Evolutionary conservation across 2,888 invertebrate species (phyloP), one percentile per base, ranked within the genome.

Genomic region (Trachelus stipa): DNA sequence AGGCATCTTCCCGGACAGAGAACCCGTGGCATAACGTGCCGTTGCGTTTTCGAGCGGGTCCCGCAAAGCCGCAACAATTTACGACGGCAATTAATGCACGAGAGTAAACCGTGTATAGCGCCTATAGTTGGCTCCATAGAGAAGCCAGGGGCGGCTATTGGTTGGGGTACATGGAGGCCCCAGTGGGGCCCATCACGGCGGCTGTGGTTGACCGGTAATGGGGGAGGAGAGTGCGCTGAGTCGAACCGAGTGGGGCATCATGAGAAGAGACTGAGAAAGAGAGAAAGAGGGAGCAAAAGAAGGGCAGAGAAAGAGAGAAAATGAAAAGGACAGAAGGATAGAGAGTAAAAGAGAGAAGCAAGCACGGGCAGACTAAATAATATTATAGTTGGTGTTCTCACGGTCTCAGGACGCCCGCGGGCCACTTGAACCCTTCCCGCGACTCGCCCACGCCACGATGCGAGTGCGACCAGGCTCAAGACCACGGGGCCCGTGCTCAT

Each of bases 341-440:
- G 79, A 81, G 71, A 74, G 75, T 75, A 81, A 82, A 79, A 74
- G 81, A 79, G 81, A 86, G 83, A 81, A 84, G 83, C 85, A 81
- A 83, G 81, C 77, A 77, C 85, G 85, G 87, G 87, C 90, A 91
- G 91, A 91, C 91, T 91, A 91, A 91, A 91, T 91, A 91, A 91
- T 91, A 91, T 91, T 91, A 91, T 91, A 91, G 91, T 90, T 91
- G 91, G 89, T 91, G 91, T 91, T 91, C 91, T 91, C 91, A 91
- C 91, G 91, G 91, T 91, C 91, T 85, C 90, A 85, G 89, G 91
- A 91, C 90, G 91, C 91, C 91, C 90, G 91, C 90, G 91, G 91
- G 91, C 91, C 90, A 89, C 90, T 88, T 89, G 89, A 88, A 88
- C 80, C 83, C 85, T 85, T 84, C 85, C 81, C 86, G 83, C 87